These are phyloP conservation scores for Rhagologus leucostigma DNA, from an alignment of 2,113 vertebrate species.

Conservation along the genomic window DNA sequence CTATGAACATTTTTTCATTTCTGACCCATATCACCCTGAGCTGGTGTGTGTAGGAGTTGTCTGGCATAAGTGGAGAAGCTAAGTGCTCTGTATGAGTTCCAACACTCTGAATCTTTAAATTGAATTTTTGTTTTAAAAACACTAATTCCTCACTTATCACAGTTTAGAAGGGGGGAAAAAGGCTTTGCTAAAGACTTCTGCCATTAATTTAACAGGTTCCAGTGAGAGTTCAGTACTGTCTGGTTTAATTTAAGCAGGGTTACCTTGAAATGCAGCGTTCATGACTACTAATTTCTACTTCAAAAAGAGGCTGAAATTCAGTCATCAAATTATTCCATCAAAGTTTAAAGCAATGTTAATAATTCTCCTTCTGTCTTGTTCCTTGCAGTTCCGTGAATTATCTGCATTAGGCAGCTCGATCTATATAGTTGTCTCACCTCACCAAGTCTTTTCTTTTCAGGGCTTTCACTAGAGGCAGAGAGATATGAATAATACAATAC, in stretches of 20 bases:
- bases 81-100: not conserved
- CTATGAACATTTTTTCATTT: not conserved
- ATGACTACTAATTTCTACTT: slow-evolving; percentile 21
- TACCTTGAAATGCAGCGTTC: not conserved
- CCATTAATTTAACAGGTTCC: not conserved
- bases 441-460: not conserved
- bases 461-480: not conserved
- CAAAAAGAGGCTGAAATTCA: slow-evolving; percentile 14
- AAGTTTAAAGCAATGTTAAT: slow-evolving; percentile 6
- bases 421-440: not conserved
- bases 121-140: slow-evolving; percentile 3
- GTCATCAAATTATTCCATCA: not conserved
- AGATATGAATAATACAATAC: not conserved
- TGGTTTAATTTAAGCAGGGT: slow-evolving; percentile 8
- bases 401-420: not conserved
- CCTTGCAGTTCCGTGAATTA: not conserved
- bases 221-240: slow-evolving; percentile 15
- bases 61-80: not conserved
- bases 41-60: not conserved
- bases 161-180: not conserved
- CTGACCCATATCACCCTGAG: not conserved
- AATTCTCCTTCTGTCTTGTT: not conserved
- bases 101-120: not conserved
- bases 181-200: not conserved
- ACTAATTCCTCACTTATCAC: not conserved